phyloP scores from a whole-genome alignment of 2,113 vertebrate genomes.

The Terrapene triunguis region DNA sequence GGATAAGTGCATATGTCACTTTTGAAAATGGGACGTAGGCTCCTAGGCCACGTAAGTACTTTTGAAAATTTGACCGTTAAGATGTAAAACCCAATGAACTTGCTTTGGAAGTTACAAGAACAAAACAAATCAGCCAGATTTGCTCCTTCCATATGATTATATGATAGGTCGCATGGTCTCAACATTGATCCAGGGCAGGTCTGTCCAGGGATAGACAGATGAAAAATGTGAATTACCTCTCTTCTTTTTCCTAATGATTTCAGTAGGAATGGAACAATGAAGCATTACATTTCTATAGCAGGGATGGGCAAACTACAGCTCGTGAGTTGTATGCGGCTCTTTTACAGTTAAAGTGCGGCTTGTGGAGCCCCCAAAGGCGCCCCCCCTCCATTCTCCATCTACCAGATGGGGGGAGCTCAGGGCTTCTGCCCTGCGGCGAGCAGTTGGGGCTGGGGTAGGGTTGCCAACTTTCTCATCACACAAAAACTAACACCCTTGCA shows the following conservation, averaged over 20 bases:
- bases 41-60: background rate
- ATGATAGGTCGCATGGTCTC: background rate
- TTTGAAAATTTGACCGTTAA: too few relatives aligned
- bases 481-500: too few relatives aligned
- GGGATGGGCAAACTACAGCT: too few relatives aligned
- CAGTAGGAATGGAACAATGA: accelerated
- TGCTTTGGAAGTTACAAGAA: background rate
- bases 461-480: too few relatives aligned
- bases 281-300: accelerated
- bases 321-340: too few relatives aligned
- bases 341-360: too few relatives aligned
- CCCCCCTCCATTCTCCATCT: too few relatives aligned
- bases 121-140: background rate
- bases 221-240: background rate
- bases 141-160: background rate
- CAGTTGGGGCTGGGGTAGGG: too few relatives aligned
- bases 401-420: too few relatives aligned
- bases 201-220: background rate
- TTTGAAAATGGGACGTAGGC: background rate
- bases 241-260: background rate
- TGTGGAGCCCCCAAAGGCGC: too few relatives aligned
- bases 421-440: too few relatives aligned
- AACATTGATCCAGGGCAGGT: background rate
- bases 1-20: background rate
- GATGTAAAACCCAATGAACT: background rate